Percentiles rank a stretch among this genome's conserved stretches.
phyloP scores from a whole-genome alignment of 2,113 vertebrate species.

The Corapipo altera region DNA sequence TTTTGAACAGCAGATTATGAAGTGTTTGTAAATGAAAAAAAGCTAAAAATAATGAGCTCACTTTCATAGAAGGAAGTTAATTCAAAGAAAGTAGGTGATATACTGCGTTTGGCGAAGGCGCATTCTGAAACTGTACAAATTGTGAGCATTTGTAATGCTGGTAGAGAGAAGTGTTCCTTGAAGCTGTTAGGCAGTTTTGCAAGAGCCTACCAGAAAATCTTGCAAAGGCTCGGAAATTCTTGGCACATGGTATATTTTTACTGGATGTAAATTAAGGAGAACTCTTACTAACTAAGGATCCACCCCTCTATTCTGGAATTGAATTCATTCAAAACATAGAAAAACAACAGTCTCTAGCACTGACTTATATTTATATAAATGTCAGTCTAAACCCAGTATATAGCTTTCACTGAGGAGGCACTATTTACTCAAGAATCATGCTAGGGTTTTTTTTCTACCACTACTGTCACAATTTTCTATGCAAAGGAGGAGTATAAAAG shows the following conservation, averaged over 20 bases:
- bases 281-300: background rate
- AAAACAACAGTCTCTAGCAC: background rate
- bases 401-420: background rate
- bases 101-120: background rate
- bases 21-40: conserved; percentile 25
- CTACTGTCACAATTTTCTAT: background rate
- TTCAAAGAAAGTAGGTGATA: conserved; percentile 11
- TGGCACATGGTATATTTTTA: background rate
- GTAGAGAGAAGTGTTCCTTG: background rate
- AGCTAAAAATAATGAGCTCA: conserved; percentile 34
- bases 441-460: background rate
- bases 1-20: background rate
- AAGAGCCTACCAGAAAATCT: background rate
- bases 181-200: background rate
- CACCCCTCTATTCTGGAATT: background rate
- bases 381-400: background rate
- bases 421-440: background rate
- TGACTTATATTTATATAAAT: background rate
- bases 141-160: background rate
- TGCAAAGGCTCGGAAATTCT: background rate
- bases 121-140: background rate
- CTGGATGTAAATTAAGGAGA: conserved; percentile 17
- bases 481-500: background rate
- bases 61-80: conserved; percentile 7
- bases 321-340: background rate